Conservation (phyloP, 1,140 invertebrate genomes). For the Octopus bimaculoides region DNA sequence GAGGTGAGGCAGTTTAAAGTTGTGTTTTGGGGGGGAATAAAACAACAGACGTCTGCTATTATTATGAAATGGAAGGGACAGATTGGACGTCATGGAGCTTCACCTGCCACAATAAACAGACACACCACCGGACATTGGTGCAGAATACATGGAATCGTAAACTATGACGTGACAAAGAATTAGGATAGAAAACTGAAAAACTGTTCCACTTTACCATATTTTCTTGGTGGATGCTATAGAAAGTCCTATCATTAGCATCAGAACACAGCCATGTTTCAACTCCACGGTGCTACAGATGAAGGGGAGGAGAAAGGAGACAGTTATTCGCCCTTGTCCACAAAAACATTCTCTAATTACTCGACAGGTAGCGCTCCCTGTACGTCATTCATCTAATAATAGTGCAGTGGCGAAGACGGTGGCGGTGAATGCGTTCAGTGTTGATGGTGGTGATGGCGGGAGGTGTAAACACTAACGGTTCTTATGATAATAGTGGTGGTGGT, state of each 20-base stretch:
- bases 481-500: no score
- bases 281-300: neutral
- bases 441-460: no score
- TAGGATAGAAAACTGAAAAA: neutral
- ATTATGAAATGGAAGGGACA: neutral
- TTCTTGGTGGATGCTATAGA: neutral
- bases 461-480: no score
- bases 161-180: neutral
- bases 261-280: constrained; percentile 4
- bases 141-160: neutral
- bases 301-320: no score
- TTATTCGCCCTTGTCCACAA: no score
- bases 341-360: no score
- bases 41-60: neutral
- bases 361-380: no score
- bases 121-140: neutral
- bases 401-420: no score
- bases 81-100: neutral
- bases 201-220: constrained; percentile 1
- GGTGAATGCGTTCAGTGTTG: no score
- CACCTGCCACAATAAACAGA: neutral
- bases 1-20: neutral
- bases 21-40: neutral
- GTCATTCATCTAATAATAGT: no score
- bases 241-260: neutral